Percentiles rank a stretch among this genome's conserved stretches.
Evolutionary conservation across 2,888 invertebrate genomes (phyloP).

Genomic region (Cephus pulcher): DNA sequence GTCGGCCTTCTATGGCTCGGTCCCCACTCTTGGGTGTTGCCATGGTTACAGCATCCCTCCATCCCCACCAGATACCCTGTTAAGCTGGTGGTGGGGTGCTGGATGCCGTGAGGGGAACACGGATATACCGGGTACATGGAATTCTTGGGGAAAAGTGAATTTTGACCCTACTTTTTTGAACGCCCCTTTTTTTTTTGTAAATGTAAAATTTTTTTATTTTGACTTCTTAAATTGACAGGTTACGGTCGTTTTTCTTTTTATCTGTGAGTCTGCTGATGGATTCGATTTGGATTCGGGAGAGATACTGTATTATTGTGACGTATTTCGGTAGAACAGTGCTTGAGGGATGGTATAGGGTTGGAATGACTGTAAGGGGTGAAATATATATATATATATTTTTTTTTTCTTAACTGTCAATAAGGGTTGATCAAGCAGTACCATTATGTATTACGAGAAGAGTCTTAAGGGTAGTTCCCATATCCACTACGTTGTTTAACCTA

Average conservation of each 20-base stretch:
- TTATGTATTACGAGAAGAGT: neutral
- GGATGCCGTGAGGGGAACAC: neutral
- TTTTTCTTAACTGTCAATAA: neutral
- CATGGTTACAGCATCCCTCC: slow-evolving; percentile 63
- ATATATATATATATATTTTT: no score
- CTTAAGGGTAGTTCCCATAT: neutral
- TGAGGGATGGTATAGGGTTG: neutral
- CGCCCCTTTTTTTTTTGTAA: neutral
- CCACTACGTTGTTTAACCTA: neutral
- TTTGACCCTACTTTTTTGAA: neutral
- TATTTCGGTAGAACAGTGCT: neutral
- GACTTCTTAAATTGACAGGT: neutral
- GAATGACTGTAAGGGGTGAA: neutral
- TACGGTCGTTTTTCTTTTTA: neutral
- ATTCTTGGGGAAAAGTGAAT: slow-evolving; percentile 36
- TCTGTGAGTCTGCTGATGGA: neutral
- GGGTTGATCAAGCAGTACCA: neutral
- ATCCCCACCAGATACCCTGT: slow-evolving; percentile 33
- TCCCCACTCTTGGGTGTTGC: slow-evolving; percentile 49
- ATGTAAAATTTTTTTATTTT: neutral
- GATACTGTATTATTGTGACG: neutral
- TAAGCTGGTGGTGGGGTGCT: neutral
- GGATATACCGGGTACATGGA: slow-evolving; percentile 20
- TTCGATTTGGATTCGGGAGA: neutral
- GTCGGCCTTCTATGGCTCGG: slow-evolving; percentile 29